phyloP scores from a whole-genome alignment of 1,140 invertebrate species.

The Bombus soroeensis region DNA sequence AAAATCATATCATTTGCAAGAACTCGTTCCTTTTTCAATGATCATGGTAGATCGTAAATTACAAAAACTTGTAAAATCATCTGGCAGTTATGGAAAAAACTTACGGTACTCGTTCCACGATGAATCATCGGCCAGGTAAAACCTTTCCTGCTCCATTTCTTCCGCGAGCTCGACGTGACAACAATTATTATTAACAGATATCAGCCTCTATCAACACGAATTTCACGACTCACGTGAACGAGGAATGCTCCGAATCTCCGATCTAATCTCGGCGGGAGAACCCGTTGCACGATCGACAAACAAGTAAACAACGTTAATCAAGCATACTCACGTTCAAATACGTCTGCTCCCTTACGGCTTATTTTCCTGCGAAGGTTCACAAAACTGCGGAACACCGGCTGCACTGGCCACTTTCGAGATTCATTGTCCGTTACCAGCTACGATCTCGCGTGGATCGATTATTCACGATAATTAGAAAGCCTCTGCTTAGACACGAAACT shows the following conservation, averaged over 20 bases:
- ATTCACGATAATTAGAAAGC: slow-evolving; percentile 22
- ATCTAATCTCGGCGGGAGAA: background rate
- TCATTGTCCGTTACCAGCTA: slow-evolving; percentile 19
- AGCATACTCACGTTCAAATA: slow-evolving; percentile 1
- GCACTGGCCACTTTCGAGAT: slow-evolving; percentile 25
- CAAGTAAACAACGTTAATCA: background rate
- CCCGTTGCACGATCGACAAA: background rate
- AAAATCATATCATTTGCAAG: background rate
- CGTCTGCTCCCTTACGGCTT: background rate
- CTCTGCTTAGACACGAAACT: background rate
- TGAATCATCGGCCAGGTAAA: slow-evolving; percentile 18
- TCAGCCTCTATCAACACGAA: background rate
- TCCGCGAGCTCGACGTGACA: background rate
- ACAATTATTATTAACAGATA: background rate
- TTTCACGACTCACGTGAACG: slow-evolving; percentile 5
- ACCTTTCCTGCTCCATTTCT: background rate
- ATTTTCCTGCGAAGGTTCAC: background rate
- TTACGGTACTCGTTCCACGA: background rate
- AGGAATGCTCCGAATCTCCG: background rate
- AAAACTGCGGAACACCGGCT: background rate
- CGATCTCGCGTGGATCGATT: background rate
- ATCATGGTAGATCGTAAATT: no score
- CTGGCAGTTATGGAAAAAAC: background rate
- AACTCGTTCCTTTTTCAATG: background rate
- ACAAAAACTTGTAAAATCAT: background rate